These are phyloP conservation scores for Tiaroga cobitis DNA, from an alignment of 2,797 vertebrate species.

Conservation along the genomic window DNA sequence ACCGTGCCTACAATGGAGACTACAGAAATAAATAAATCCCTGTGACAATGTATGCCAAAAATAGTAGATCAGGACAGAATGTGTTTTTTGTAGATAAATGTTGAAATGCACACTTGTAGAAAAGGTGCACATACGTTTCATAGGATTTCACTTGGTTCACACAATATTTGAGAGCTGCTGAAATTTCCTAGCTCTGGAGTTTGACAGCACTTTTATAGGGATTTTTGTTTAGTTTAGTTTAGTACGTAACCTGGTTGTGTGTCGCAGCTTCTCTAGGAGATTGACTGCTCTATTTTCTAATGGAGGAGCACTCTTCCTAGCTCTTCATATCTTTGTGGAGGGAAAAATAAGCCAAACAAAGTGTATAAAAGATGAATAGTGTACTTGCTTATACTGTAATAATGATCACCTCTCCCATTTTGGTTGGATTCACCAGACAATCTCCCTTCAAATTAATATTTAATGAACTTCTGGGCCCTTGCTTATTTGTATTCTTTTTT, in stretches of 20 bases:
- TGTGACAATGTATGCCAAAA: neutral
- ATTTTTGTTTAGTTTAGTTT: too few species aligned
- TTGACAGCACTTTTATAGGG: conserved; percentile 47
- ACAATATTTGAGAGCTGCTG: conserved; percentile 33
- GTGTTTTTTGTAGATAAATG: conserved; percentile 9
- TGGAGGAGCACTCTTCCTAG: neutral
- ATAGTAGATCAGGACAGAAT: conserved; percentile 26
- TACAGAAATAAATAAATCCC: conserved; percentile 76
- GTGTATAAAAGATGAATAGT: conserved; percentile 25
- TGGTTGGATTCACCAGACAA: conserved; percentile 42
- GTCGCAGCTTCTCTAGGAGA: conserved; percentile 8
- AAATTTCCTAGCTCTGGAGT: conserved; percentile 26
- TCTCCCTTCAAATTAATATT: conserved; percentile 59
- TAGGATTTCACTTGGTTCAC: neutral
- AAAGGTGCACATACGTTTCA: conserved; percentile 38
- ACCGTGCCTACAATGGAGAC: conserved; percentile 74
- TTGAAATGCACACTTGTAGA: conserved; percentile 40
- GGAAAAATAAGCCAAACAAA: neutral
- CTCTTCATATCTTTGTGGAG: conserved; percentile 16
- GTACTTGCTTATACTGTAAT: conserved; percentile 35
- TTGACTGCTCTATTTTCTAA: neutral
- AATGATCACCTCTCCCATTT: conserved; percentile 44
- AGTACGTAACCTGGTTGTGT: conserved; percentile 22
- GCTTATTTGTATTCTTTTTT: conserved; percentile 63
- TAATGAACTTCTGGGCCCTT: conserved; percentile 57